phyloP scores from a whole-genome alignment of 2,113 vertebrate species.

The Galemys pyrenaicus region DNA sequence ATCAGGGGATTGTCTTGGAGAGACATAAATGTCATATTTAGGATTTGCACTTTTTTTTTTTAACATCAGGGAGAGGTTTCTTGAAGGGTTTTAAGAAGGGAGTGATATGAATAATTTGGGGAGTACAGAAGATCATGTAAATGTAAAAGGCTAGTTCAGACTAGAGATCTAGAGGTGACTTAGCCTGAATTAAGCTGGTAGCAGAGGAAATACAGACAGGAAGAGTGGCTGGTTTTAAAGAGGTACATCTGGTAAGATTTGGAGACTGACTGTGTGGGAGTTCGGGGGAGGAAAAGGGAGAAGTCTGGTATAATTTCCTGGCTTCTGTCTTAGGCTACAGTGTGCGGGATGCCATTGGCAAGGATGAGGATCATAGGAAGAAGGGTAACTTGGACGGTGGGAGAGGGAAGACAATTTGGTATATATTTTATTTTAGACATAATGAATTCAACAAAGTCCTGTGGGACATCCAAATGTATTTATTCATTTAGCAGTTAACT shows the following conservation, averaged over 20 bases:
- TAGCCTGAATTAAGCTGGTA: neutral
- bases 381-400: neutral
- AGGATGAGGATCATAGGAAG: neutral
- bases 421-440: slow-evolving; percentile 60
- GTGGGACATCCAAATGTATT: neutral
- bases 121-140: neutral
- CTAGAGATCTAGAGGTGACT: neutral
- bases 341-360: neutral
- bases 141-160: neutral
- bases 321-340: slow-evolving; percentile 11
- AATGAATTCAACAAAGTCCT: neutral
- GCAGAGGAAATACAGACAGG: neutral
- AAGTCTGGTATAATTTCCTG: neutral
- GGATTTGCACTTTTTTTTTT: slow-evolving; percentile 4
- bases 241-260: slow-evolving; percentile 13
- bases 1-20: neutral
- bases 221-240: neutral
- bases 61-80: neutral
- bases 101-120: neutral
- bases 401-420: slow-evolving; percentile 24
- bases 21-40: neutral
- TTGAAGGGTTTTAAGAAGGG: neutral
- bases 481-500: slow-evolving; percentile 34
- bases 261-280: neutral
- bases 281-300: neutral